Evolutionary conservation across 2,797 vertebrate species (phyloP).

Genomic region (Dipus sagitta): DNA sequence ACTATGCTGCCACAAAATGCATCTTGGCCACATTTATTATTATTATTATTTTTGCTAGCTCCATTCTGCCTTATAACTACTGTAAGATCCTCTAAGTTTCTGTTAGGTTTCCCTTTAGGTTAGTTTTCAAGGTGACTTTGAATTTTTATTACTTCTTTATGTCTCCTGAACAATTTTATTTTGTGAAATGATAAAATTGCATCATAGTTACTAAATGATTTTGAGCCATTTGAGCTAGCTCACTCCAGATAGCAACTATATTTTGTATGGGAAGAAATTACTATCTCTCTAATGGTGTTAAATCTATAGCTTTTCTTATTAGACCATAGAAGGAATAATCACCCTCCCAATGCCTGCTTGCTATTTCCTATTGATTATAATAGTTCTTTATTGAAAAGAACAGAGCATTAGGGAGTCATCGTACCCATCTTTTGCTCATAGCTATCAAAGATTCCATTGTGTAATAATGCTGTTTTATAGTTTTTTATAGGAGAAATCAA

Average conservation of each 20-base stretch:
- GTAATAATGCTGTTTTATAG: background rate
- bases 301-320: constrained; percentile 35
- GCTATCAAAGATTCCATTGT: constrained; percentile 19
- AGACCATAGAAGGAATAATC: background rate
- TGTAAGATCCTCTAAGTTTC: background rate
- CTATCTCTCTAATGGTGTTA: background rate
- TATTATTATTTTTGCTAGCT: background rate
- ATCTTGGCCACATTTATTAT: background rate
- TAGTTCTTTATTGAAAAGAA: constrained; percentile 33
- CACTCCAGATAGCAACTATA: background rate
- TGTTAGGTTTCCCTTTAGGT: background rate
- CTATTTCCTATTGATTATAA: constrained; percentile 50
- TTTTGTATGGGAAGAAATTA: constrained; percentile 16
- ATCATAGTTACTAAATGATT: background rate
- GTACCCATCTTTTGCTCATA: background rate
- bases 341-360: background rate
- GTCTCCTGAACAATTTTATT: constrained; percentile 46
- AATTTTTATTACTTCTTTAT: constrained; percentile 29
- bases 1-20: background rate
- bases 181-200: background rate
- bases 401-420: background rate
- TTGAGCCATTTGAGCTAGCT: background rate
- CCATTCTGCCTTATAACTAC: background rate
- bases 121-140: constrained; percentile 56
- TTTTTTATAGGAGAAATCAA: constrained; percentile 49